A percentile compares a stretch with the other conserved stretches of the same genome.
Evolutionary conservation across 1,140 invertebrate genomes (phyloP).

Genomic region (Drosophila insularis): DNA sequence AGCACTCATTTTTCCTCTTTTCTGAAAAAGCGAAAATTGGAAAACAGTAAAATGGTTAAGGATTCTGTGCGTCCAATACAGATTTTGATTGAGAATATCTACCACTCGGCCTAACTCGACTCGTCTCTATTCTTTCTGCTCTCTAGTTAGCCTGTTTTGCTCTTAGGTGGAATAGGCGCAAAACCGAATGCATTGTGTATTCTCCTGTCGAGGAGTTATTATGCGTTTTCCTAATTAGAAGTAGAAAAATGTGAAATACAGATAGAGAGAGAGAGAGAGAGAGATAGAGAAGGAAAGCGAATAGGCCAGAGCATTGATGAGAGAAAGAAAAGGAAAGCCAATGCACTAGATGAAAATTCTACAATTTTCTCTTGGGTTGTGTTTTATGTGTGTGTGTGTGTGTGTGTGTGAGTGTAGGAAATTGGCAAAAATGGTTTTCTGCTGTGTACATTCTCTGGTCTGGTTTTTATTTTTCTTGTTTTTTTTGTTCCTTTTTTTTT

Average conservation of each 20-base stretch:
- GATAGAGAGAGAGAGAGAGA: not conserved
- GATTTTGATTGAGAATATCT: conserved; percentile 6
- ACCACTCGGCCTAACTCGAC: no score
- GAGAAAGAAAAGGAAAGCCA: not conserved
- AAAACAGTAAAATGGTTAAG: conserved; percentile 50
- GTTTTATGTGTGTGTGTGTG: conserved; percentile 14
- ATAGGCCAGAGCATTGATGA: not conserved
- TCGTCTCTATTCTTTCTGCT: not conserved
- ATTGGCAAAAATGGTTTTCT: conserved; percentile 56
- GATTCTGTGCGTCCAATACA: conserved; percentile 15
- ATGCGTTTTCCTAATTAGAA: conserved; percentile 72
- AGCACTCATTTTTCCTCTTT: conserved; percentile 9
- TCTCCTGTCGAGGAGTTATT: conserved; percentile 53
- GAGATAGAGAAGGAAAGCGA: no score
- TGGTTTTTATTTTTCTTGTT: conserved; percentile 13
- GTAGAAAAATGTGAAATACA: conserved; percentile 26
- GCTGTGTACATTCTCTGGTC: conserved; percentile 7
- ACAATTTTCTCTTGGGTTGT: conserved; percentile 39
- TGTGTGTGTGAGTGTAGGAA: conserved; percentile 43
- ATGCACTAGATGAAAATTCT: conserved; percentile 24
- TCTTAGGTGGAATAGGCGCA: not conserved
- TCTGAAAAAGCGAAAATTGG: conserved; percentile 55
- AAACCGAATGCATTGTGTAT: conserved; percentile 33
- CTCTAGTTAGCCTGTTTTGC: no score
- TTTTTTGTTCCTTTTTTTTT: not conserved